Conservation (phyloP, 2,888 invertebrate species). For the Cantharis flavilabris region DNA sequence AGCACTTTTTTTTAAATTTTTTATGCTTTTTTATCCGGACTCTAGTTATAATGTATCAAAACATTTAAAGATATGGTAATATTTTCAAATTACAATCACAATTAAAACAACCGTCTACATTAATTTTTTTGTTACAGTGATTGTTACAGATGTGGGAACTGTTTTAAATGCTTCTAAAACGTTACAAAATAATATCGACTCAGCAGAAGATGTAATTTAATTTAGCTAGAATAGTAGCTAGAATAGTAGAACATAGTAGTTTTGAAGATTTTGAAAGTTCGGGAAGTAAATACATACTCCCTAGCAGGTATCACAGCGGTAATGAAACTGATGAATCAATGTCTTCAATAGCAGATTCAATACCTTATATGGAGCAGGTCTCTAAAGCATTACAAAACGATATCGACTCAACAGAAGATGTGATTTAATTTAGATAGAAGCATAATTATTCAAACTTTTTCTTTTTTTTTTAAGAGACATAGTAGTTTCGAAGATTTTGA, state of each 20-base stretch:
- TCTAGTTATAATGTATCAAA: not conserved
- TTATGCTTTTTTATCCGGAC: not conserved
- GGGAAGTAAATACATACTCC: not conserved
- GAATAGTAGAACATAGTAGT: no score
- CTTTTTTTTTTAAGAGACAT: not conserved
- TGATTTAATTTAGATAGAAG: not conserved
- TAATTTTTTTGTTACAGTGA: not conserved
- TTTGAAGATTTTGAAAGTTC: not conserved
- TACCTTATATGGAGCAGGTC: no score
- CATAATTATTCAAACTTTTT: no score
- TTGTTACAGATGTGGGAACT: not conserved
- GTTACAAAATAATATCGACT: not conserved
- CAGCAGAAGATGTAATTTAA: not conserved
- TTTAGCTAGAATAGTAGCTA: no score
- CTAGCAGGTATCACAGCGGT: not conserved
- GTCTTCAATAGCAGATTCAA: not conserved
- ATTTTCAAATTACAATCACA: not conserved
- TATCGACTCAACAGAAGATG: not conserved
- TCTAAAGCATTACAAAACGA: not conserved
- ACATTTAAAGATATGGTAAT: not conserved
- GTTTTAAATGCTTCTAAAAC: not conserved
- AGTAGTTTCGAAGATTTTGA: not conserved
- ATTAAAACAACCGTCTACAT: not conserved
- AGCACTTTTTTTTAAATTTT: no score
- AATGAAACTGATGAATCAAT: not conserved